Base-by-base conservation (phyloP, 1,140 invertebrate genomes). In the Cecropterus lyciades region DNA sequence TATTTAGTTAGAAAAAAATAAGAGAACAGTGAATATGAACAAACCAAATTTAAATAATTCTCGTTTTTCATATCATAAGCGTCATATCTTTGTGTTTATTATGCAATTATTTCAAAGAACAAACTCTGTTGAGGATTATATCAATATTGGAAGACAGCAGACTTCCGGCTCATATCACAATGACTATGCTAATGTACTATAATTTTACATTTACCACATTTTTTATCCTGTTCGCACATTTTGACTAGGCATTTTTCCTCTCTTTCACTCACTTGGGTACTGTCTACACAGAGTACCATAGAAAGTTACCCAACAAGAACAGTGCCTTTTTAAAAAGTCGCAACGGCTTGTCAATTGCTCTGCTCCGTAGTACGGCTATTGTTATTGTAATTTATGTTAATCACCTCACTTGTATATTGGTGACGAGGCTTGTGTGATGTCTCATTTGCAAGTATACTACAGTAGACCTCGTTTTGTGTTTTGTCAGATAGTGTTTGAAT, bases 331-430 rank as follows among this genome's bases (percentile, higher is more conserved):
- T 40, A 30, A 40, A 62, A 62, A 62, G 59, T 62, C 46, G 65
- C 65, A 59, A 51, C 20, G 55, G 33, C 55, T 67, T 14, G 46
- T 45, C 65, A 30, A 67, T 52, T 43, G 55, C 37, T 51, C 51
- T 45, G 55, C 55, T 51, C 53, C 53, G 46, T 27, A 46, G 55
- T 59, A 52, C 27, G 40, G 13, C 30, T 55, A 73, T 80, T 80
- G 77, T 79, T 77, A 79, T 80, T 83, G 45, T 83, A 80, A 83
- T 80, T 80, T 83, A 83, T 83, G 80, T 69, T 74, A 83, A 83
- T 73, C 56, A 63, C 27, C 56, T 49, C 55, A 55, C 52, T 55
- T 48, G 57, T 43, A 62, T 62, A 63, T 65, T 46, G 57, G 60
- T 69, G 67, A 67, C 72, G 55, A 57, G 67, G 68, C 70, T 60